A percentile compares a stretch with the other conserved stretches of the same genome.
phyloP scores from a whole-genome alignment of 30 jellyfish, hydroid and myxozoan species.

The Chrysaora quinquecirrha region DNA sequence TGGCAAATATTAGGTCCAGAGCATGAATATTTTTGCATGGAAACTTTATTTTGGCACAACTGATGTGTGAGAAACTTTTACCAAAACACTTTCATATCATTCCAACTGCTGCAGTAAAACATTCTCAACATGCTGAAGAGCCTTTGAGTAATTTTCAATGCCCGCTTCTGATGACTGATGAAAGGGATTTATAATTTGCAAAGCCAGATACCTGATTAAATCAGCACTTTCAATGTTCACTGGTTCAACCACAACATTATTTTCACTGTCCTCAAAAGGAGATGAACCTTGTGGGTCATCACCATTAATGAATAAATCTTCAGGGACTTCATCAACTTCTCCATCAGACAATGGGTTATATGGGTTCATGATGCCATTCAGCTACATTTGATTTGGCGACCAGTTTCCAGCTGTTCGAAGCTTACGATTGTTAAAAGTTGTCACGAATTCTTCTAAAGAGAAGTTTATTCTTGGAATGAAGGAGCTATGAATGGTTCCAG shows the following conservation, averaged over 20 bases:
- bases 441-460: neutral
- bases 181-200: neutral
- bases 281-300: neutral
- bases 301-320: neutral
- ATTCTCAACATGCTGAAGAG: neutral
- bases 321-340: neutral
- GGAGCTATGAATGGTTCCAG: no score
- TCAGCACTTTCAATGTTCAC: neutral
- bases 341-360: conserved; percentile 7
- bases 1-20: no score
- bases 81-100: neutral
- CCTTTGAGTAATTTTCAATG: neutral
- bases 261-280: neutral
- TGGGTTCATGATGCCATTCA: conserved; percentile 29
- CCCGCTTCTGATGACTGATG: neutral
- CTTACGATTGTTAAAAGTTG: neutral
- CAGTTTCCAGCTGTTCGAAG: conserved; percentile 1
- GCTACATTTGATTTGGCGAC: conserved; percentile 24
- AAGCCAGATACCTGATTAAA: neutral
- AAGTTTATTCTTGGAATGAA: neutral
- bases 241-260: neutral
- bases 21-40: no score
- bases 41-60: no score
- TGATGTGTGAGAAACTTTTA: neutral
- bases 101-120: neutral